Percentiles rank a stretch among this genome's conserved stretches.
Evolutionary conservation across 2,113 vertebrate genomes (phyloP).

Genomic region (Miniopterus natalensis): DNA sequence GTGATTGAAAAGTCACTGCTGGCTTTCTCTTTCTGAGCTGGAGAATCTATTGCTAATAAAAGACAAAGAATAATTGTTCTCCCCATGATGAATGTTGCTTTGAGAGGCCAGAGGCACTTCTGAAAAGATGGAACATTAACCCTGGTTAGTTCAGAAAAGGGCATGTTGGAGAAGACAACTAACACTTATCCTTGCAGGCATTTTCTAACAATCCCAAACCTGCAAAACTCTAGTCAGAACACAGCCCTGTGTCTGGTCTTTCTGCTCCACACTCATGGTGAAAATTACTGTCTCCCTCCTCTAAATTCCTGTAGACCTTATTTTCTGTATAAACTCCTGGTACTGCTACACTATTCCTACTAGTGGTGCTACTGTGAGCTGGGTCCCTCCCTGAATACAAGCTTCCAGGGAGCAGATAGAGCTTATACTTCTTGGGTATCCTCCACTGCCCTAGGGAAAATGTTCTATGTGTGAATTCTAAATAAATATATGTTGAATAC

Average conservation of each 20-base stretch:
- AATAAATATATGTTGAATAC: background rate
- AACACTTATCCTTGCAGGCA: background rate
- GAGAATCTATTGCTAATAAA: conserved; percentile 53
- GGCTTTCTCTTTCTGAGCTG: conserved; percentile 56
- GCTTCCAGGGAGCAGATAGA: background rate
- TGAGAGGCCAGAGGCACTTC: conserved; percentile 69
- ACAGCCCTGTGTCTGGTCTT: background rate
- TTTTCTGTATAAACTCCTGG: background rate
- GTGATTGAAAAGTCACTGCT: conserved; percentile 65
- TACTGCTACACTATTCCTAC: background rate
- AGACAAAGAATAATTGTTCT: conserved; percentile 78
- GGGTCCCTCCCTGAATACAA: background rate
- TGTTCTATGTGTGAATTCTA: background rate
- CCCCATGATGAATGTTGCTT: conserved; percentile 59
- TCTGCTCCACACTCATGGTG: background rate
- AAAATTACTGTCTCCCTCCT: background rate
- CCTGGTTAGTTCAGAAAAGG: conserved; percentile 49
- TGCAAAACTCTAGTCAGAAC: background rate
- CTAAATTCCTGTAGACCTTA: background rate
- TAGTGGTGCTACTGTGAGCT: background rate
- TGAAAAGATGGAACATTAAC: conserved; percentile 49
- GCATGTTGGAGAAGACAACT: background rate
- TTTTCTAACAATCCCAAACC: conserved; percentile 18
- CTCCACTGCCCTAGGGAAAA: background rate
- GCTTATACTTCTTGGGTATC: background rate